These are phyloP conservation scores for Xanthostigma xanthostigma DNA, from an alignment of 2,888 invertebrate genomes.

Conservation along the genomic window DNA sequence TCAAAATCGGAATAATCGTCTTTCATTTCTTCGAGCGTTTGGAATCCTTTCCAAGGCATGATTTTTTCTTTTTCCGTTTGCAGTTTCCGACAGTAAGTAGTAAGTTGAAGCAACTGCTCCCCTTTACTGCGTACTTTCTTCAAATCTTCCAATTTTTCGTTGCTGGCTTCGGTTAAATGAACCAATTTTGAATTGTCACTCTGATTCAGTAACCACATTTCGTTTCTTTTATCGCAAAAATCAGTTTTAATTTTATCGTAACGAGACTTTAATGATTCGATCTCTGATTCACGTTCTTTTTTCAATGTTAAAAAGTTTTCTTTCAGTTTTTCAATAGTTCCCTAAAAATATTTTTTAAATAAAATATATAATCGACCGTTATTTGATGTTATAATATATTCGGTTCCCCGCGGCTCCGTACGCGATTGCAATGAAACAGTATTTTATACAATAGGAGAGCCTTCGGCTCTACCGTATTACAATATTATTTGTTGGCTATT, in stretches of 20 bases:
- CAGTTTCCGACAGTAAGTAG: slow-evolving; percentile 37
- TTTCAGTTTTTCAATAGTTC: not conserved
- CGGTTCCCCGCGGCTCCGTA: too few relatives aligned
- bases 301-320: not conserved
- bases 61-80: slow-evolving; percentile 39
- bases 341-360: too few relatives aligned
- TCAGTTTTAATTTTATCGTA: too few relatives aligned
- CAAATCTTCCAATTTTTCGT: slow-evolving; percentile 29
- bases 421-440: too few relatives aligned
- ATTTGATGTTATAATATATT: too few relatives aligned
- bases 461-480: too few relatives aligned
- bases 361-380: too few relatives aligned
- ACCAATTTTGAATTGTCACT: not conserved
- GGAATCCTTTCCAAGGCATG: slow-evolving; percentile 21
- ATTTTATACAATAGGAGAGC: too few relatives aligned
- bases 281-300: not conserved
- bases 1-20: too few relatives aligned
- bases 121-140: slow-evolving; percentile 30
- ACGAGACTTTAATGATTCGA: not conserved
- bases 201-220: not conserved
- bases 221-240: too few relatives aligned
- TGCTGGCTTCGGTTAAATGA: slow-evolving; percentile 24
- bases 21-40: too few relatives aligned
- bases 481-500: too few relatives aligned
- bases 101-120: slow-evolving; percentile 34